A percentile compares a stretch with the other conserved stretches of the same genome.
phyloP scores from a whole-genome alignment of 2,797 vertebrate genomes.

The Psittacula echo region DNA sequence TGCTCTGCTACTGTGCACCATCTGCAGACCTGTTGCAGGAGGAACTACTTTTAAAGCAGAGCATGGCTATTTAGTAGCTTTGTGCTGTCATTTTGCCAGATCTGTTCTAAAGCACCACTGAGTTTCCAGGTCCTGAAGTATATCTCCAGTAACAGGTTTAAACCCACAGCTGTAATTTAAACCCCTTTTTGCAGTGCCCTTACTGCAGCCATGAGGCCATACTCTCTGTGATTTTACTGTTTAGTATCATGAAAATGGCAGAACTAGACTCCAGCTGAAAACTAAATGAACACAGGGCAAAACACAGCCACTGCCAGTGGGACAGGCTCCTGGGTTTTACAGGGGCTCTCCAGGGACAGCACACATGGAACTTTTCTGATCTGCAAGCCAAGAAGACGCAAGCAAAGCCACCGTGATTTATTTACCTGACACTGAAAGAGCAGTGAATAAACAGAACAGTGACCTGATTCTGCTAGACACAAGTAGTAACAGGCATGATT shows the following conservation, averaged over 20 bases:
- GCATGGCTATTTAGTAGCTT: background rate
- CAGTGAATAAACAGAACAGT: background rate
- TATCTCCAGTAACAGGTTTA: background rate
- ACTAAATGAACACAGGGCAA: background rate
- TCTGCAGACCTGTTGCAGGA: background rate
- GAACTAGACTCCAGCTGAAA: background rate
- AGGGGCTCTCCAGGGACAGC: background rate
- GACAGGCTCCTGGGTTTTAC: background rate
- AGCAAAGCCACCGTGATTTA: background rate
- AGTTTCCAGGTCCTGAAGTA: background rate
- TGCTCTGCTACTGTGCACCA: slow-evolving; percentile 38
- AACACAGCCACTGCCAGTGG: background rate
- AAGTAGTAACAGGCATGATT: background rate
- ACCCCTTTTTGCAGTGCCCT: background rate
- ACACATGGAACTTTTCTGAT: background rate
- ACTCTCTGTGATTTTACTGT: background rate
- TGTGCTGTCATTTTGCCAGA: background rate
- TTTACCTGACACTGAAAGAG: background rate
- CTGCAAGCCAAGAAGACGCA: background rate
- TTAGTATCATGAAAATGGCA: background rate
- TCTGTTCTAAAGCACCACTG: background rate
- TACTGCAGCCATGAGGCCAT: background rate
- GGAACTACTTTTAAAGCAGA: background rate
- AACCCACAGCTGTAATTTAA: background rate
- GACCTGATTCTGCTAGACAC: background rate